phyloP scores from a whole-genome alignment of 2,113 vertebrate genomes.

The Neolamprologus devosi region DNA sequence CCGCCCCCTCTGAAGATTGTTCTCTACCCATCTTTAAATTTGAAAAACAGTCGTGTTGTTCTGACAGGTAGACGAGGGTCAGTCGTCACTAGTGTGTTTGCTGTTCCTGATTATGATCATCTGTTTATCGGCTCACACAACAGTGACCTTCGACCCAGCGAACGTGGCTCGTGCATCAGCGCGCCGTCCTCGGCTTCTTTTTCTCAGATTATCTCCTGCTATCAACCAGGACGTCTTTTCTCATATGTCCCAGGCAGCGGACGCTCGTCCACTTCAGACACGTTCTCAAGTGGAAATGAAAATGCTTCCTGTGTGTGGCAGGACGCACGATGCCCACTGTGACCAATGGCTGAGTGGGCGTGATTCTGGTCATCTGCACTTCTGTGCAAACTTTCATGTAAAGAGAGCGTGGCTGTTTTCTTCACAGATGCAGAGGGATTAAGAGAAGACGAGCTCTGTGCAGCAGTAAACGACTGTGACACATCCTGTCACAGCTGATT shows the following conservation, averaged over 20 bases:
- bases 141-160: not conserved
- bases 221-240: not conserved
- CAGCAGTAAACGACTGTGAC: not conserved
- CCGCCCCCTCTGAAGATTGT: not conserved
- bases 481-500: not conserved
- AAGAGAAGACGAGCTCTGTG: not conserved
- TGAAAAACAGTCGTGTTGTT: not conserved
- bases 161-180: accelerated
- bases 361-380: not conserved
- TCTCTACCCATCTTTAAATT: not conserved
- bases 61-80: not conserved
- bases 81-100: accelerated
- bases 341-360: not conserved
- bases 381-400: not conserved
- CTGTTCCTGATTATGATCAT: not conserved
- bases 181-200: not conserved
- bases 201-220: not conserved
- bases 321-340: not conserved
- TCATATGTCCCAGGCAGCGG: not conserved
- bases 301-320: not conserved
- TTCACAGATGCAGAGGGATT: accelerated
- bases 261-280: not conserved
- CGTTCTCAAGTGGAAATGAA: not conserved
- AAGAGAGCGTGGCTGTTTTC: not conserved
- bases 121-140: not conserved